Evolutionary conservation across 1,140 invertebrate genomes (phyloP).

Genomic region (Drosophila rufa): DNA sequence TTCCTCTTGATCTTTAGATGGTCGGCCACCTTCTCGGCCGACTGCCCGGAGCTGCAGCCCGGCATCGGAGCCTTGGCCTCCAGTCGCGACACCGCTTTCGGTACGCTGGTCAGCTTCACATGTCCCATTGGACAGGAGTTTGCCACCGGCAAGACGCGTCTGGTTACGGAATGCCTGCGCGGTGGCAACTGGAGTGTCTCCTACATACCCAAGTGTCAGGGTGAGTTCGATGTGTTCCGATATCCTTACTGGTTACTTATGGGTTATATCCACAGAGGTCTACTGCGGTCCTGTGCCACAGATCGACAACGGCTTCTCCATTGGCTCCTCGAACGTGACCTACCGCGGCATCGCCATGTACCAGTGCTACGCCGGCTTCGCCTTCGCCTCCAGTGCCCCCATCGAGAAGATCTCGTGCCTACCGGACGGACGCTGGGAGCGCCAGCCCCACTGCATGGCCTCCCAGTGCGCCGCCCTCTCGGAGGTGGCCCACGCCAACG

Average conservation of each 20-base stretch:
- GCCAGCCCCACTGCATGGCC: conserved; percentile 95
- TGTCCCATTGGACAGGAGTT: conserved; percentile 98
- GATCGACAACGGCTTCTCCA: conserved; percentile 98
- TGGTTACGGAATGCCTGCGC: conserved; percentile 93
- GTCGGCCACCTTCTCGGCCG: conserved; percentile 96
- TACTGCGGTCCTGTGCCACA: conserved; percentile 99
- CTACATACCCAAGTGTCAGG: conserved; percentile 97
- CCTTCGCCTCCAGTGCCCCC: conserved; percentile 94
- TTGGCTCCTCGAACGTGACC: conserved; percentile 97
- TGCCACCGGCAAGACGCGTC: conserved; percentile 93
- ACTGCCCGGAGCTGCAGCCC: conserved; percentile 94
- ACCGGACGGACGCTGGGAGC: conserved; percentile 95
- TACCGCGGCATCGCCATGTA: conserved; percentile 97
- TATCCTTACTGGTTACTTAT: background rate
- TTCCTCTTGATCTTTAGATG: conserved; percentile 87
- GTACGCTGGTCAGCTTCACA: conserved; percentile 94
- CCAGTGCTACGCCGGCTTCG: conserved; percentile 98
- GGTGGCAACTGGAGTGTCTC: conserved; percentile 97
- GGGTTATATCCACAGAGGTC: conserved; percentile 88
- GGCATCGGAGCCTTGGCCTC: conserved; percentile 95
- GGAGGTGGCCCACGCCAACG: conserved; percentile 94
- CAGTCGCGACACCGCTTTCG: conserved; percentile 96
- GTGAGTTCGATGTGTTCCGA: conserved; percentile 29
- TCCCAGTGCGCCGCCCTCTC: conserved; percentile 96
- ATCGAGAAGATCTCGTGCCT: conserved; percentile 96